Evolutionary conservation across 1,140 invertebrate species (phyloP), one percentile per base, ranked within the genome.

Genomic region (Physella acuta): DNA sequence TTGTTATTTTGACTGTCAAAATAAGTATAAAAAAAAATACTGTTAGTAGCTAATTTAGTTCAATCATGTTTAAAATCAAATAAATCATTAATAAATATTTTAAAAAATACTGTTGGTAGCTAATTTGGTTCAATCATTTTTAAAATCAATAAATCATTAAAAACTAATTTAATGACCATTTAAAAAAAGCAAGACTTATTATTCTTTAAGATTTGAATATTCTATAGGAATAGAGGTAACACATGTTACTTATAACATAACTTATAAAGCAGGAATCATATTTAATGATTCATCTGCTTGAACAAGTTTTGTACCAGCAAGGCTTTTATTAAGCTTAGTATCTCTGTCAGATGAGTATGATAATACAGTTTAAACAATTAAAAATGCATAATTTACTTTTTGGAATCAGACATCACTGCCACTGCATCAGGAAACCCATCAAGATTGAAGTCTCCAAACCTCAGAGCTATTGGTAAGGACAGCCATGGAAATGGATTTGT

Each of bases 401-500:
- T 34, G 33, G 26, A 8, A 30, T 64, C 62, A 31, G 39, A 33
- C 44, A 64, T 78, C 0, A 93, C 93, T 44, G 92, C 90, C 14
- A 98, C 80, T 51, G 98, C 86, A 87, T 99, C 96, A 11, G 94
- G 94, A 86, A 92, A 98, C 0, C 95, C 95, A 86, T 99, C 95
- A 89, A 97, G 91, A 81, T 98, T 95, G 75, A 93, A 95, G 84
- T 99, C 95, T 0, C 94, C 95, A 75, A 91, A 90, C 58, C 94
- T 87, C 51, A 96, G 68, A 3, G 74, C 72, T 3, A 79, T 73
- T 14, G 80, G 79, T 11, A 78, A 28, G 14, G 59, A 26, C 1
- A 77, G 53, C 44, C 58, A 64, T 17, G 14, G 17, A 39, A 69
- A 61, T 30, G 71, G 67, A 31, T 72, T 56, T 24, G 51, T 63